A percentile compares a stretch with the other conserved stretches of the same genome.
Evolutionary conservation across 2,797 vertebrate genomes (phyloP).

Genomic region (Schizopygopsis malacanthus): DNA sequence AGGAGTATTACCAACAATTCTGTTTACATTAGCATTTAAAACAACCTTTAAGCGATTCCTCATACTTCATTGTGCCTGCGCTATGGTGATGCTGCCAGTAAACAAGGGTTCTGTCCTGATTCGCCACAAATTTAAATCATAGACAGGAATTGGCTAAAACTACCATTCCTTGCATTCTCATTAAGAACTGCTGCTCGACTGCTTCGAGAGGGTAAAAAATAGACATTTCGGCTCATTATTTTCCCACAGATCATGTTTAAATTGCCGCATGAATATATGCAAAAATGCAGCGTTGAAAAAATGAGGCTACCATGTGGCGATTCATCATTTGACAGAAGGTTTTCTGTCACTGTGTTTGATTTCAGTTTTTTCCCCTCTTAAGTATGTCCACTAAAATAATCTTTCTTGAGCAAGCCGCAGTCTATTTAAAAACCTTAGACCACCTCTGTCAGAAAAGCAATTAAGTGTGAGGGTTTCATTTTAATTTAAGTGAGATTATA

Average conservation of each 20-base stretch:
- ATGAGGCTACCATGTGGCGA: constrained; percentile 39
- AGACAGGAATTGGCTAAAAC: constrained; percentile 24
- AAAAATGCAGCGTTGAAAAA: constrained; percentile 46
- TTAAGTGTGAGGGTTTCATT: constrained; percentile 81
- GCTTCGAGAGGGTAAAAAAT: neutral
- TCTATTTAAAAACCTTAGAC: constrained; percentile 77
- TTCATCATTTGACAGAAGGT: constrained; percentile 59
- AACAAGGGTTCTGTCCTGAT: constrained; percentile 37
- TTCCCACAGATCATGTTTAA: constrained; percentile 54
- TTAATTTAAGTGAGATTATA: constrained; percentile 83
- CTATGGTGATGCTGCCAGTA: neutral
- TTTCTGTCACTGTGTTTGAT: constrained; percentile 55
- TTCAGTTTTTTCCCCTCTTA: constrained; percentile 48
- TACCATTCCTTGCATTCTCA: constrained; percentile 5
- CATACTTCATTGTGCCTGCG: constrained; percentile 18
- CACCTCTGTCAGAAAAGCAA: constrained; percentile 84
- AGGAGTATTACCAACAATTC: constrained; percentile 52
- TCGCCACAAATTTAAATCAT: constrained; percentile 27
- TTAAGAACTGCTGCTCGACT: constrained; percentile 9
- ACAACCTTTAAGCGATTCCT: constrained; percentile 36
- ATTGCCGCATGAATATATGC: constrained; percentile 61
- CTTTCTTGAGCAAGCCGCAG: constrained; percentile 46
- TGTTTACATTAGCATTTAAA: constrained; percentile 48
- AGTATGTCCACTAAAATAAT: constrained; percentile 56
- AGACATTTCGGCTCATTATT: constrained; percentile 44